phyloP scores from a whole-genome alignment of 2,888 invertebrate genomes.

The Apamea monoglypha region DNA sequence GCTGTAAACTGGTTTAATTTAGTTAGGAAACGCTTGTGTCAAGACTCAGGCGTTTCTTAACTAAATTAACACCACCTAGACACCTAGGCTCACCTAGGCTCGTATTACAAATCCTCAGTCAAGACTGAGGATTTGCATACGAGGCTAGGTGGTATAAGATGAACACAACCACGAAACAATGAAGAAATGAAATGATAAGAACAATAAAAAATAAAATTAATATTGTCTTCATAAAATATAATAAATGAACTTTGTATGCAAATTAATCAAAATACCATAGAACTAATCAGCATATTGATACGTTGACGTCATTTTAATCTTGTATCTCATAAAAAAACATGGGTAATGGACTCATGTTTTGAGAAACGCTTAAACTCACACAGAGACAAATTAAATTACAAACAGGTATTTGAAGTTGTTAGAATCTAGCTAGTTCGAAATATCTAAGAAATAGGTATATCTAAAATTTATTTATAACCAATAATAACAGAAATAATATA shows the following conservation, averaged over 20 bases:
- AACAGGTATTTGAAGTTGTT: conserved; percentile 15
- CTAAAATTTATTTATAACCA: neutral
- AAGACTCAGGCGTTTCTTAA: neutral
- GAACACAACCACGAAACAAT: too few species aligned
- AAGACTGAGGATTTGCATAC: neutral
- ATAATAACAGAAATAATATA: neutral
- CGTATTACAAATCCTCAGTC: too few species aligned
- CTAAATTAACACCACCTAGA: too few species aligned
- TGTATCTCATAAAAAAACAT: neutral
- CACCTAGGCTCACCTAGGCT: too few species aligned
- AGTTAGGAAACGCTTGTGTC: neutral
- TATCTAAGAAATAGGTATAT: neutral
- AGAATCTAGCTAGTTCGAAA: neutral
- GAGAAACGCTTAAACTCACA: neutral
- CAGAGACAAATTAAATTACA: neutral
- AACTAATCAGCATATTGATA: neutral
- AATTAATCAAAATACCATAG: conserved; percentile 1
- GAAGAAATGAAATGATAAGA: neutral
- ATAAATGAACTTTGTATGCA: neutral
- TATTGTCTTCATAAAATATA: neutral
- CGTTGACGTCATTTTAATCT: neutral
- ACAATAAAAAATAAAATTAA: neutral
- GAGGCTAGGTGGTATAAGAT: neutral
- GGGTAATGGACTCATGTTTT: neutral
- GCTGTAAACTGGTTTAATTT: neutral